Conservation (phyloP, 2,888 invertebrate species). For the Amblyjoppa proteus region DNA sequence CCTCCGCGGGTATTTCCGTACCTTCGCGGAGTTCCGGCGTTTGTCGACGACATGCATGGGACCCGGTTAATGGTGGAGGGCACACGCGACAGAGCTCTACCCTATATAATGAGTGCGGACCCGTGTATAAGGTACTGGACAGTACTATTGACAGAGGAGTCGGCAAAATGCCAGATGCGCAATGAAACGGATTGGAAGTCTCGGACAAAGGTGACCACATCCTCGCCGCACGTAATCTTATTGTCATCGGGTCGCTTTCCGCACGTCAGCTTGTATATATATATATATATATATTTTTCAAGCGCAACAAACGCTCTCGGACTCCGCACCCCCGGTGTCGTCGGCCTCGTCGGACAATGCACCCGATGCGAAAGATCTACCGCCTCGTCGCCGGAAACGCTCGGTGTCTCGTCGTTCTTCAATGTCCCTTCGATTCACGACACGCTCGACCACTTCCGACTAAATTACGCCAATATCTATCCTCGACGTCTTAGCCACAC, state of each 20-base stretch:
- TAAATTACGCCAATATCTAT: slow-evolving; percentile 29
- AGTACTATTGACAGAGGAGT: slow-evolving; percentile 65
- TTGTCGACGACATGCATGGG: slow-evolving; percentile 38
- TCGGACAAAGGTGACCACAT: slow-evolving; percentile 73
- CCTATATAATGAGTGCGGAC: not conserved
- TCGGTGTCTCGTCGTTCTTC: slow-evolving; percentile 32
- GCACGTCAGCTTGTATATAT: slow-evolving; percentile 64
- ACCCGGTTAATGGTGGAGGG: slow-evolving; percentile 20
- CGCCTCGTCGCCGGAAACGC: slow-evolving; percentile 56
- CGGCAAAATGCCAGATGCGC: slow-evolving; percentile 68
- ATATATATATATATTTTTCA: not conserved
- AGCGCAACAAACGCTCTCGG: slow-evolving; percentile 18
- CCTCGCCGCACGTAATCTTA: slow-evolving; percentile 74
- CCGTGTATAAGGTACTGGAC: not conserved
- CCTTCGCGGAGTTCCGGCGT: not conserved
- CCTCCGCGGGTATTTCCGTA: not conserved
- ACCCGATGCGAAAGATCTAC: slow-evolving; percentile 18
- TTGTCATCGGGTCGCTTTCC: slow-evolving; percentile 72
- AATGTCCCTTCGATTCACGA: slow-evolving; percentile 33
- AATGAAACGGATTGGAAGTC: slow-evolving; percentile 71
- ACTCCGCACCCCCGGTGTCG: not conserved
- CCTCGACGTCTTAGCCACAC: not conserved
- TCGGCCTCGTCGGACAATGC: slow-evolving; percentile 3
- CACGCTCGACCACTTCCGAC: slow-evolving; percentile 44
- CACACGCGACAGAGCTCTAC: slow-evolving; percentile 32